phyloP scores from a whole-genome alignment of 2,113 vertebrate genomes.

The Pomatorhinus ruficollis region DNA sequence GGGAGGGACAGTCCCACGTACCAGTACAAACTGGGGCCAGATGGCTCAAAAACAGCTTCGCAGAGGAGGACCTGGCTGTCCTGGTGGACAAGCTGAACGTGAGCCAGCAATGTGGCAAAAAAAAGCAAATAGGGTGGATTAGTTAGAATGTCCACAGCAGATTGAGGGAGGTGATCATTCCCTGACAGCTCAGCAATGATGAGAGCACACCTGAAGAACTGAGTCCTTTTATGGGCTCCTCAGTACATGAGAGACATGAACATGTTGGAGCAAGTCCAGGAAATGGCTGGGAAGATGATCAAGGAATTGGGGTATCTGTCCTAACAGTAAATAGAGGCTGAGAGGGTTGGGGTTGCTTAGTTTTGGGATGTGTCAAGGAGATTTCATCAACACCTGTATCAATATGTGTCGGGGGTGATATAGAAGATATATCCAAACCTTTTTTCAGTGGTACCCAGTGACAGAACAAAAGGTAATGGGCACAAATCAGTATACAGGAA shows the following conservation, averaged over 20 bases:
- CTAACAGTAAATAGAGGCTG: neutral
- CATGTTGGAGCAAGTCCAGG: neutral
- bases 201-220: neutral
- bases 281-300: neutral
- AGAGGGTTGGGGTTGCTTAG: neutral
- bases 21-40: neutral
- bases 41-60: neutral
- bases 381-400: neutral
- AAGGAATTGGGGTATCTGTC: neutral
- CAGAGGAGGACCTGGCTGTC: neutral
- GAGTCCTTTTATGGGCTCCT: neutral
- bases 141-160: neutral
- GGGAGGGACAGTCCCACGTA: neutral
- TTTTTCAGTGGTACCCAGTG: neutral
- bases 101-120: neutral
- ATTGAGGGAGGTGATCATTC: neutral
- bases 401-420: fast-evolving
- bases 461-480: neutral
- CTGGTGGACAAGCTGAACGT: neutral
- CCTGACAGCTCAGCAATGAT: neutral
- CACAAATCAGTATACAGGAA: neutral
- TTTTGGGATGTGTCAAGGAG: neutral
- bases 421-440: neutral
- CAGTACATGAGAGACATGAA: neutral
- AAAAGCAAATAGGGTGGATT: neutral